Evolutionary conservation across 2,888 invertebrate species (phyloP), one percentile per base, ranked within the genome.

Genomic region (Ormyrus nitidulus): DNA sequence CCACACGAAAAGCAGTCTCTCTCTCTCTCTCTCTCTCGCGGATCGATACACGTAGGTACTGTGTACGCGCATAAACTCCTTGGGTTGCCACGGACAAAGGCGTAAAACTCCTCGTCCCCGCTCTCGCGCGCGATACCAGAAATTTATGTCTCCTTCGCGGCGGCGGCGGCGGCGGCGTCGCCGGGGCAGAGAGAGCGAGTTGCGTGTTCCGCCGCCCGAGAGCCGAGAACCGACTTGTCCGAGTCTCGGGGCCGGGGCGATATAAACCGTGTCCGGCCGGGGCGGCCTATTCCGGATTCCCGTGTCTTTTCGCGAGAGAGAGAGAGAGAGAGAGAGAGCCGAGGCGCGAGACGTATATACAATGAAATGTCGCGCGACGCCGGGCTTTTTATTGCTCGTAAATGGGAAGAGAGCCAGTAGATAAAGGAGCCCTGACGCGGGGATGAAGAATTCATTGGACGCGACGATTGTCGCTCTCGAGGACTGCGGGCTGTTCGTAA

Each of bases 91-190:
- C 48, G 80, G 80, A 81, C 79, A 82, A 81, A 82, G 80, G 79
- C 84, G 84, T 84, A 82, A 85, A 85, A 85, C 84, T 81, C 81
- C 83, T 79, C 81, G 84, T 83, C 81, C 34, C 34, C 34, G 34
- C 19, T 19, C 34, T 3, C 34, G 81, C 81, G 77, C 81, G 79
- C 83, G 84, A 85, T 85, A 84, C 83, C 83, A 84, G 84, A 84
- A 84, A 85, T 85, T 85, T 85, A 85, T 85, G 85, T 84, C 81
- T 78, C 76, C 79, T 75, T 74, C 77, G 34, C 34, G 46, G 59
- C 68, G 73, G 46, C 34, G 53, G 70, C 73, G 73, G 34, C 34
- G 46, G 59, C 66, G 44, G 46, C 11, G 58, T 9, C 48, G 59
- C 8, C 77, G 53, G 4, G 34, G 34, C 34, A 19, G 19, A 19